Base-by-base conservation (phyloP, 2,888 invertebrate species). In the Drosophila atroscutellata region DNA sequence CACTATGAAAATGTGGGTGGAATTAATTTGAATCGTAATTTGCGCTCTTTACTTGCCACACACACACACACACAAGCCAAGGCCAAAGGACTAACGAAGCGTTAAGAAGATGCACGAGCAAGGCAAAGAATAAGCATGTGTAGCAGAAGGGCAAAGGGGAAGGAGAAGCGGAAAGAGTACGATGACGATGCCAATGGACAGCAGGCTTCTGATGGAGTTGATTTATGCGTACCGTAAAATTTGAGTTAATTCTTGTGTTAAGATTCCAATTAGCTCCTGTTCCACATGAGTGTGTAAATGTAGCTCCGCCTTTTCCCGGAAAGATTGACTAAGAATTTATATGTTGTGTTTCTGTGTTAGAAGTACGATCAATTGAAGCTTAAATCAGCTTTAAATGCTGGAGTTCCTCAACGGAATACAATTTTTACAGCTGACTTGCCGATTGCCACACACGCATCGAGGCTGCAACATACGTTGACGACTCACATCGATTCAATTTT, bases 1-100 rank as follows among this genome's bases (percentile, higher is more conserved):
- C 67, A 77, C 86, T 89, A 88, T 74, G 83, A 72, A 89, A 91
- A 91, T 83, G 91, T 83, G 82, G 91, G 91, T 72, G 91, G 91
- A 85, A 88, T 87, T 90, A 72, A 88, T 90, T 87, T 83, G 72
- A 81, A 86, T 78, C 71, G 76, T 56, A 89, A 86, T 79, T 85
- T 86, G 60, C 60, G 59, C 79, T 80, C 59, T 77, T 89, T 71
- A 77, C 73, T 71, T 61, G 67, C 34, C 67, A 45, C 45, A 45
- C 36, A 36, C 36, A 36, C 18, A 36, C 36, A 36, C 15, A 36
- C 3, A 32, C 20, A 18, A 37, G 55, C 32, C 61, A 49, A 68
- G 62, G 57, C 50, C 45, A 56, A 70, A 60, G 60, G 60, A 34
- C 76, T 85, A 85, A 85, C 84, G 84, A 85, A 84, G 87, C 89